Conservation (phyloP, 2,888 invertebrate genomes). For the Lasioglossum zephyrum region DNA sequence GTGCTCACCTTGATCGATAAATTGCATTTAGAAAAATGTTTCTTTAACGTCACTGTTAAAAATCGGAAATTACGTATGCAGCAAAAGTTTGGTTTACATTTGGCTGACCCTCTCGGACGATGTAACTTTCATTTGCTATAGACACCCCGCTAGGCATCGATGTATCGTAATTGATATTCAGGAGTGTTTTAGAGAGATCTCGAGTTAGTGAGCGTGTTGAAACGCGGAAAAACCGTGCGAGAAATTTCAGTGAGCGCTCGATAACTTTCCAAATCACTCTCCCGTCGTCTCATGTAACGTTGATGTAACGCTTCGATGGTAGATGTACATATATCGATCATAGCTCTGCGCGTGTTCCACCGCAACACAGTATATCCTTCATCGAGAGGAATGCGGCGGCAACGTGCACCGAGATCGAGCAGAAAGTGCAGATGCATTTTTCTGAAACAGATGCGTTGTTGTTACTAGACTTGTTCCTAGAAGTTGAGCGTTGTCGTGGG, state of each 20-base stretch:
- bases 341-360: constrained; percentile 31
- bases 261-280: not conserved
- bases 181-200: not conserved
- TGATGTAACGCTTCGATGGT: constrained; percentile 52
- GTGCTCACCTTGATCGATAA: too few species aligned
- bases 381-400: not conserved
- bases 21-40: too few species aligned
- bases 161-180: not conserved
- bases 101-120: not conserved
- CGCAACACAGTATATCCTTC: constrained; percentile 16
- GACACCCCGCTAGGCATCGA: not conserved
- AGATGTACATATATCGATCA: constrained; percentile 27
- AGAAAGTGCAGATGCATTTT: not conserved
- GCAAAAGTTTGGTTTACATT: not conserved
- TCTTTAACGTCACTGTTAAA: too few species aligned
- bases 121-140: not conserved
- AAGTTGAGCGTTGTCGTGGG: not conserved
- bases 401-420: not conserved
- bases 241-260: not conserved
- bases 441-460: not conserved
- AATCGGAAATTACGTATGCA: too few species aligned
- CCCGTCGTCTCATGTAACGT: constrained; percentile 7
- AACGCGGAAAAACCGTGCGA: not conserved
- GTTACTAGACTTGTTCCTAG: constrained; percentile 18
- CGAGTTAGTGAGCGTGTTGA: not conserved